A percentile compares a stretch with the other conserved stretches of the same genome.
phyloP scores from a whole-genome alignment of 2,113 vertebrate genomes.

The Thinocorus orbignyianus region DNA sequence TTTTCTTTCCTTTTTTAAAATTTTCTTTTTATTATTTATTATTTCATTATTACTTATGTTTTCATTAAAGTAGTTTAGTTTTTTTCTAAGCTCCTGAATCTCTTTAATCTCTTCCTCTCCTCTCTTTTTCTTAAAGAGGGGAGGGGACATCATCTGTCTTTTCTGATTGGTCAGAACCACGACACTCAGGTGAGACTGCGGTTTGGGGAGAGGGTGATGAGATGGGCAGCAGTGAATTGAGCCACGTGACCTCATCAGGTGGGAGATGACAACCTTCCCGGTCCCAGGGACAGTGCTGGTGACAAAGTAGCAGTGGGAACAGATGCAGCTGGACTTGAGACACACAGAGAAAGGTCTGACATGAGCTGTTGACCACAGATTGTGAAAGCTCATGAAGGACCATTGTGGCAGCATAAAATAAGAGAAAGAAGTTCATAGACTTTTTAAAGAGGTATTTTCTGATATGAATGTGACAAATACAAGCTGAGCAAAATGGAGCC shows the following conservation, averaged over 20 bases:
- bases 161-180: no score
- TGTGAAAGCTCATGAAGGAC: background rate
- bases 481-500: background rate
- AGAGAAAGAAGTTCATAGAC: background rate
- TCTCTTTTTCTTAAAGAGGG: no score
- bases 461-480: background rate
- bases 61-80: no score
- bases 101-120: no score
- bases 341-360: background rate
- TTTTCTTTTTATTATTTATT: no score
- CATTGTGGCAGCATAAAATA: background rate
- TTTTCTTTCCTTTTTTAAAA: no score
- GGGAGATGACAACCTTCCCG: background rate
- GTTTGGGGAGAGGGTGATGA: background rate
- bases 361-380: background rate
- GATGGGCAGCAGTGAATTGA: background rate
- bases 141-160: no score
- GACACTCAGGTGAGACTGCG: rapidly evolving
- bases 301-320: background rate
- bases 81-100: no score
- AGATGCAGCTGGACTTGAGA: background rate
- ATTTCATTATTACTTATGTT: no score
- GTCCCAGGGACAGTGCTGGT: background rate
- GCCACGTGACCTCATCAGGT: background rate
- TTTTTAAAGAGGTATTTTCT: background rate